A percentile compares a stretch with the other conserved stretches of the same genome.
Evolutionary conservation across 2,888 invertebrate species (phyloP).

Genomic region (Polydrusus tereticollis): DNA sequence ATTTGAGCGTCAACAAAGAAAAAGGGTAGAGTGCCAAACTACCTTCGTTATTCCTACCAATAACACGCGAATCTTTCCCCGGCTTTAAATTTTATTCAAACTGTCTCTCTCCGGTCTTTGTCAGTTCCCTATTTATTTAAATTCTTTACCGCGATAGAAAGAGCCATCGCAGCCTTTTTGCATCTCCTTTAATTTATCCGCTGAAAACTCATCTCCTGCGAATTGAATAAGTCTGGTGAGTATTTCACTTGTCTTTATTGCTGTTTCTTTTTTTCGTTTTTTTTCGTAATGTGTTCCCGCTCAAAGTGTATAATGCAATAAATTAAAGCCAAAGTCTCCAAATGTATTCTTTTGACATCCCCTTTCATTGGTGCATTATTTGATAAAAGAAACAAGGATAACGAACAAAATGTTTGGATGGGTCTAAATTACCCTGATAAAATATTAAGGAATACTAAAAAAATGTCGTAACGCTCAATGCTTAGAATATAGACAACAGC

Average conservation of each 20-base stretch:
- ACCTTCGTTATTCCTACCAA: slow-evolving; percentile 45
- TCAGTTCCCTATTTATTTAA: slow-evolving; percentile 42
- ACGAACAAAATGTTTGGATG: too few relatives aligned
- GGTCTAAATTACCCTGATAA: too few relatives aligned
- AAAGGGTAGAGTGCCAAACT: slow-evolving; percentile 34
- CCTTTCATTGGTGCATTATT: background rate
- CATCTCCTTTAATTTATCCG: slow-evolving; percentile 32
- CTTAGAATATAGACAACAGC: too few relatives aligned
- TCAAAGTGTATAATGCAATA: background rate
- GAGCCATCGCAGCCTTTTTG: slow-evolving; percentile 22
- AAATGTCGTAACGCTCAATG: too few relatives aligned
- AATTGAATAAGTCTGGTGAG: slow-evolving; percentile 22
- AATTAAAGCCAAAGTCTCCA: background rate
- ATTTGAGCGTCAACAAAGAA: slow-evolving; percentile 21
- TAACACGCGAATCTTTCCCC: slow-evolving; percentile 31
- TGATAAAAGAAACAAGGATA: background rate
- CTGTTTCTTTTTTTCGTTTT: slow-evolving; percentile 7
- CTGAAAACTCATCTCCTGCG: slow-evolving; percentile 21
- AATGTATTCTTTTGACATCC: background rate
- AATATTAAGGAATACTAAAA: too few relatives aligned
- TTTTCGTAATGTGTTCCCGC: background rate
- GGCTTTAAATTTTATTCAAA: slow-evolving; percentile 39
- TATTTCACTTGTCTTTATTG: slow-evolving; percentile 2
- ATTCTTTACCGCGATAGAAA: slow-evolving; percentile 32
- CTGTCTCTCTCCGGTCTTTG: slow-evolving; percentile 36